phyloP scores from a whole-genome alignment of 2,888 invertebrate genomes.

The Anodontia alba region DNA sequence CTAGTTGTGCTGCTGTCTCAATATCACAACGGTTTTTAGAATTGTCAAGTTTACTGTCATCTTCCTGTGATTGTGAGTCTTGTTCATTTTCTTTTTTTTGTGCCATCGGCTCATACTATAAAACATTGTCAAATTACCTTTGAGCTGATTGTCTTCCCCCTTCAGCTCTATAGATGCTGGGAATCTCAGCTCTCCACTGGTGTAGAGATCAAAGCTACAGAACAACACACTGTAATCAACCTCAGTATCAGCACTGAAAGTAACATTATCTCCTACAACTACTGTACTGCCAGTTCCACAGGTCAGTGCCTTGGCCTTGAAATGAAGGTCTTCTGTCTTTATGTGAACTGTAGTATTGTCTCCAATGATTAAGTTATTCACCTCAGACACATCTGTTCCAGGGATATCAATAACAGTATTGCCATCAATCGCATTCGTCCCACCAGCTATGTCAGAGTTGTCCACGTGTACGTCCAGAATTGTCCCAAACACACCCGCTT shows the following conservation, averaged over 20 bases:
- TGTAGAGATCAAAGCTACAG: slow-evolving; percentile 71
- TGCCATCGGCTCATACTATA: too few species aligned
- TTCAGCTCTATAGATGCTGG: slow-evolving; percentile 70
- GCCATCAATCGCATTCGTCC: slow-evolving; percentile 39
- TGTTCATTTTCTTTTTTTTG: too few species aligned
- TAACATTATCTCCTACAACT: slow-evolving; percentile 62
- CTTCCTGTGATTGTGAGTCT: too few species aligned
- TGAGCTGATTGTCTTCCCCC: slow-evolving; percentile 64
- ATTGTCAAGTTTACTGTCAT: too few species aligned
- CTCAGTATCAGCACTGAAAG: slow-evolving; percentile 69
- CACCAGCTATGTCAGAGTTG: slow-evolving; percentile 51
- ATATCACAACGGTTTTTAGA: too few species aligned
- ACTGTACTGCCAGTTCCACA: slow-evolving; percentile 63
- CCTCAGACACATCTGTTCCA: slow-evolving; percentile 4
- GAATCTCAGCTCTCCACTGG: slow-evolving; percentile 68
- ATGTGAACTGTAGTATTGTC: slow-evolving; percentile 55
- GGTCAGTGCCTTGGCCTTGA: slow-evolving; percentile 61
- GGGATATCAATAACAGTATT: slow-evolving; percentile 61
- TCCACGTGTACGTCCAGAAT: slow-evolving; percentile 48
- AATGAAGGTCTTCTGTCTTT: slow-evolving; percentile 49
- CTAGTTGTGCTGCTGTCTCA: too few species aligned
- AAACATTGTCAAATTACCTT: too few species aligned
- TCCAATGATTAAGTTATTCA: slow-evolving; percentile 61
- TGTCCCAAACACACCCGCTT: slow-evolving; percentile 32
- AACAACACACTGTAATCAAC: slow-evolving; percentile 62